phyloP scores from a whole-genome alignment of 2,113 vertebrate species.

The Microcebus tavaratra region DNA sequence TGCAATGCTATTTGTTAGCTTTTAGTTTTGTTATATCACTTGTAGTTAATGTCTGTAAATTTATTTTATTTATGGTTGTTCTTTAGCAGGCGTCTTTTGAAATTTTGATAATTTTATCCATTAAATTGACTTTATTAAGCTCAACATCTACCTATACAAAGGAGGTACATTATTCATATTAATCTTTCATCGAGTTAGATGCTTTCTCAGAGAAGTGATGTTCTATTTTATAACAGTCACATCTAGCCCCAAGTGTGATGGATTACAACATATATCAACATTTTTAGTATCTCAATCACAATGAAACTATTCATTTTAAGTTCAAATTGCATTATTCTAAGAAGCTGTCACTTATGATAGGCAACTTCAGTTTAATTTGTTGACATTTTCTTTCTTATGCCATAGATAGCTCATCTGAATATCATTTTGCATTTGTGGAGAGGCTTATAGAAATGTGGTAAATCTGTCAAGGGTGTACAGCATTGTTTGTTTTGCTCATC shows the following conservation, averaged over 20 bases:
- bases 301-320: conserved; percentile 40
- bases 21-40: conserved; percentile 45
- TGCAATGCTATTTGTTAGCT: background rate
- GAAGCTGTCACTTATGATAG: conserved; percentile 11
- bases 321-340: conserved; percentile 44
- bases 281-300: background rate
- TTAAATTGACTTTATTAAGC: conserved; percentile 26
- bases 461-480: background rate
- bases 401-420: background rate
- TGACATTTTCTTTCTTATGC: conserved; percentile 31
- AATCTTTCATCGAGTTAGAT: conserved; percentile 23
- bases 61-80: background rate
- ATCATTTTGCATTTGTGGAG: background rate
- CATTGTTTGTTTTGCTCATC: background rate
- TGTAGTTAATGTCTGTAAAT: background rate
- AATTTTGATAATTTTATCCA: conserved; percentile 10
- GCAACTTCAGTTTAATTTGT: conserved; percentile 24
- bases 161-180: background rate
- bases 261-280: background rate
- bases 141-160: background rate
- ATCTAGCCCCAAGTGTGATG: background rate
- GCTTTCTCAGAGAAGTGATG: background rate
- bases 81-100: conserved; percentile 6
- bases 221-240: conserved; percentile 1
- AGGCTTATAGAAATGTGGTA: background rate